A percentile compares a stretch with the other conserved stretches of the same genome.
These are phyloP conservation scores for Hyposmocoma kahamanoa DNA, from an alignment of 1,140 invertebrate species.

Conservation along the genomic window DNA sequence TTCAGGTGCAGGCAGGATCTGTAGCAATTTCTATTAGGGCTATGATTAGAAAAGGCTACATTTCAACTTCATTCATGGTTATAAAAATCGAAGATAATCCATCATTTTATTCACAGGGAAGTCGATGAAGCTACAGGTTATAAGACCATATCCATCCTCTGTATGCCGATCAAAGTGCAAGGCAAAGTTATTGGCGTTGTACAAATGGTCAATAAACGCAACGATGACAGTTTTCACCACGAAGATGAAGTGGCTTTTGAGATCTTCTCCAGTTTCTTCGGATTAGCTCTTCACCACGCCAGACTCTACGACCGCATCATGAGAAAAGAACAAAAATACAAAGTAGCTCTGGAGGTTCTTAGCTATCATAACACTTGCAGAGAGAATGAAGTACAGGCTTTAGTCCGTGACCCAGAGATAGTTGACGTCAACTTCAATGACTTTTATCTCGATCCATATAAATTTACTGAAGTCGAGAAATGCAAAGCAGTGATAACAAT, in stretches of 20 bases:
- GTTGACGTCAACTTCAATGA: conserved; percentile 63
- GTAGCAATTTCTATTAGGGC: no score
- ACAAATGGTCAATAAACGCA: conserved; percentile 90
- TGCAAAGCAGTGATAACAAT: conserved; percentile 83
- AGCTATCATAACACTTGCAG: conserved; percentile 88
- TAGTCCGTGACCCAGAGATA: conserved; percentile 31
- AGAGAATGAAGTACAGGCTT: conserved; percentile 78
- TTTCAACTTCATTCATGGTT: no score
- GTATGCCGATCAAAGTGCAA: conserved; percentile 90
- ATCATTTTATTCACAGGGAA: conserved; percentile 55
- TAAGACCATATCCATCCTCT: conserved; percentile 84
- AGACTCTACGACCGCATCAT: conserved; percentile 90
- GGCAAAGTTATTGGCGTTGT: conserved; percentile 86
- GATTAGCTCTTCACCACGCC: conserved; percentile 88
- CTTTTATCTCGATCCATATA: conserved; percentile 84
- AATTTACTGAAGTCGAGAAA: conserved; percentile 80
- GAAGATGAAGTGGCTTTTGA: conserved; percentile 89
- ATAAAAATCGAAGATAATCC: no score
- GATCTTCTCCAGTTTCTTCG: conserved; percentile 90
- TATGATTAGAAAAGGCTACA: no score
- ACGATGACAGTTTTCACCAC: conserved; percentile 78
- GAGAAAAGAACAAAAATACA: conserved; percentile 88
- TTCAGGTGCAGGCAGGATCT: no score
- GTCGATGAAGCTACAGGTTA: conserved; percentile 87
- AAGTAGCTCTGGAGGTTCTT: conserved; percentile 86